These are phyloP conservation scores for Hemistola chrysoprasaria DNA, from an alignment of 2,888 invertebrate genomes.

Conservation along the genomic window DNA sequence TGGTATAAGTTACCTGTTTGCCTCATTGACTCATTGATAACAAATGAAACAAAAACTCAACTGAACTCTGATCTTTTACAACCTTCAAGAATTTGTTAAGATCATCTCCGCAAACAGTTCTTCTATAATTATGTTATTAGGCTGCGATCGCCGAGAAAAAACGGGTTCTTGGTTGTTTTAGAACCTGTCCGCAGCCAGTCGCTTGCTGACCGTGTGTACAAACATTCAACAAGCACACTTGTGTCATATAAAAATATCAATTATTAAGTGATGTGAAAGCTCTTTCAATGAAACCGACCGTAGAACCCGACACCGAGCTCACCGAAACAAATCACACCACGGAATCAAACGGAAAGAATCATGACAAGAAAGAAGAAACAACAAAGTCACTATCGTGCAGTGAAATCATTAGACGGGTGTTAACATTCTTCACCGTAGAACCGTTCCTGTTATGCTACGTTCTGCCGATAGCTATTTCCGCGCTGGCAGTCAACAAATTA, in stretches of 20 bases:
- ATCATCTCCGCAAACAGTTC: slow-evolving; percentile 12
- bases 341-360: slow-evolving; percentile 26
- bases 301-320: slow-evolving; percentile 35
- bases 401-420: slow-evolving; percentile 34
- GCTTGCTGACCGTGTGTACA: slow-evolving; percentile 42
- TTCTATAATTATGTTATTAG: slow-evolving; percentile 19
- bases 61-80: slow-evolving; percentile 10
- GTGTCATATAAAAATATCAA: slow-evolving; percentile 9
- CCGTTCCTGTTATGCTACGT: slow-evolving; percentile 85
- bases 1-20: too few relatives aligned
- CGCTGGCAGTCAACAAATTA: slow-evolving; percentile 75
- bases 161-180: slow-evolving; percentile 29
- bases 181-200: slow-evolving; percentile 29
- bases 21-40: too few relatives aligned
- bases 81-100: slow-evolving; percentile 27
- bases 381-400: slow-evolving; percentile 26
- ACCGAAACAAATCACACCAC: slow-evolving; percentile 18
- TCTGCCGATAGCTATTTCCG: slow-evolving; percentile 83
- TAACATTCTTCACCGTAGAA: slow-evolving; percentile 82
- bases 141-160: slow-evolving; percentile 31
- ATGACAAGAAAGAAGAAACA: slow-evolving; percentile 14
- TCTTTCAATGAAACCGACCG: slow-evolving; percentile 35
- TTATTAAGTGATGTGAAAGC: slow-evolving; percentile 22
- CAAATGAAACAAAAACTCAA: not conserved
- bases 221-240: slow-evolving; percentile 39